Evolutionary conservation across 2,113 vertebrate genomes (phyloP).

Genomic region (Proteles cristata): DNA sequence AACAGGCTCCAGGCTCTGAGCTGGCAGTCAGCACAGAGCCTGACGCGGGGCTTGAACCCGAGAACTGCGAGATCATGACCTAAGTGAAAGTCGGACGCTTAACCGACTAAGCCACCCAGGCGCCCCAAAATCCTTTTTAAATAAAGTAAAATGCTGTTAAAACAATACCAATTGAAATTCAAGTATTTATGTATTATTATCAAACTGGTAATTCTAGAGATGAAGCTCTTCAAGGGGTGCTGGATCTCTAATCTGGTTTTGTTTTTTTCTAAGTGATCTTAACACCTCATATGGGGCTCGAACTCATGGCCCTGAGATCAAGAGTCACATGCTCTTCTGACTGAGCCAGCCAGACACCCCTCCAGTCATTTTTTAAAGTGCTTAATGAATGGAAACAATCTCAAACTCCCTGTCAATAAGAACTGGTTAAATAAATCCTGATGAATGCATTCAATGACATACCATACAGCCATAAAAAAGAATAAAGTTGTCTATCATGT

Average conservation of each 20-base stretch:
- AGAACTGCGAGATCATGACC: too few species aligned
- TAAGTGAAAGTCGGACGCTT: too few species aligned
- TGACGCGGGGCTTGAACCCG: too few species aligned
- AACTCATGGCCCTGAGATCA: too few species aligned
- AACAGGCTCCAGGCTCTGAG: too few species aligned
- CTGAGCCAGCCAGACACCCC: too few species aligned
- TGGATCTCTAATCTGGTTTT: background rate
- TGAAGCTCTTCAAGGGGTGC: background rate
- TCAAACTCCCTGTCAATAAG: background rate
- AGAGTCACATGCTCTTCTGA: too few species aligned
- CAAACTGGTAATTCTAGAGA: background rate
- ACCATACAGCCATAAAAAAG: background rate
- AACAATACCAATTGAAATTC: background rate
- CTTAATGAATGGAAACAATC: background rate
- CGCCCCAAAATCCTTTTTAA: conserved; percentile 42
- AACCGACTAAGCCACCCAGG: too few species aligned
- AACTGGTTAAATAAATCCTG: background rate
- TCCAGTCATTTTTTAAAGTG: background rate
- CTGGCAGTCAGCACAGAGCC: too few species aligned
- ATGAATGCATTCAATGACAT: background rate
- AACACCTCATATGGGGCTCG: too few species aligned
- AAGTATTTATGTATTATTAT: background rate
- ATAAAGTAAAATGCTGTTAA: background rate
- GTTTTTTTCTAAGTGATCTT: too few species aligned
- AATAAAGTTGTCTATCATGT: background rate